Evolutionary conservation across 1,140 invertebrate genomes (phyloP).

Genomic region (Drosophila yakuba): DNA sequence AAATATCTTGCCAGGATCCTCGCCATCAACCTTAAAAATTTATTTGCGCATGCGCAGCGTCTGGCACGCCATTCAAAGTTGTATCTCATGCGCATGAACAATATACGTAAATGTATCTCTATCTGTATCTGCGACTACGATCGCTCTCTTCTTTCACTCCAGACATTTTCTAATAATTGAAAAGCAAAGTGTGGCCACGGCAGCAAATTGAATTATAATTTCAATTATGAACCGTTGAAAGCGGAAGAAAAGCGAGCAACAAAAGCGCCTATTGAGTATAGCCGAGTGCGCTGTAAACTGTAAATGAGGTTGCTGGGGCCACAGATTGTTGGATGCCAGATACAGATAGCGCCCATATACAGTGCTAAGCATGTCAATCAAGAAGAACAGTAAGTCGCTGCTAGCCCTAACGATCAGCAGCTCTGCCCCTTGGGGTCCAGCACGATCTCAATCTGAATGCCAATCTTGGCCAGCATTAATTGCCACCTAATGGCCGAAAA

Average conservation of each 20-base stretch:
- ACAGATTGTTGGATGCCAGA: conserved; percentile 18
- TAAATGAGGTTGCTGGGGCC: conserved; percentile 70
- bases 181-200: conserved; percentile 68
- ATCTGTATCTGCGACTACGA: conserved; percentile 60
- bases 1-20: conserved; percentile 47
- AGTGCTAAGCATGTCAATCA: conserved; percentile 66
- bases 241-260: conserved; percentile 73
- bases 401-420: conserved; percentile 38
- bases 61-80: conserved; percentile 51
- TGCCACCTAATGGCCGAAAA: conserved; percentile 59
- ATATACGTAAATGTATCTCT: not conserved
- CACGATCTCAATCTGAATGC: conserved; percentile 31
- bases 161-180: conserved; percentile 76
- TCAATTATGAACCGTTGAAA: conserved; percentile 81
- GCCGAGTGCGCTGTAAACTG: conserved; percentile 46
- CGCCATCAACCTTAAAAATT: conserved; percentile 67
- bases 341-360: conserved; percentile 32
- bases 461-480: conserved; percentile 64
- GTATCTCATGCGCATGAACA: conserved; percentile 28
- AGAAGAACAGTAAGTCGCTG: conserved; percentile 68
- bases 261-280: conserved; percentile 68
- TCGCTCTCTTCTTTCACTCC: conserved; percentile 28
- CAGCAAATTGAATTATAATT: conserved; percentile 79
- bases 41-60: conserved; percentile 61
- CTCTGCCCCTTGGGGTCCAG: conserved; percentile 32